phyloP scores from a whole-genome alignment of 2,888 invertebrate species.

The Candidula unifasciata region DNA sequence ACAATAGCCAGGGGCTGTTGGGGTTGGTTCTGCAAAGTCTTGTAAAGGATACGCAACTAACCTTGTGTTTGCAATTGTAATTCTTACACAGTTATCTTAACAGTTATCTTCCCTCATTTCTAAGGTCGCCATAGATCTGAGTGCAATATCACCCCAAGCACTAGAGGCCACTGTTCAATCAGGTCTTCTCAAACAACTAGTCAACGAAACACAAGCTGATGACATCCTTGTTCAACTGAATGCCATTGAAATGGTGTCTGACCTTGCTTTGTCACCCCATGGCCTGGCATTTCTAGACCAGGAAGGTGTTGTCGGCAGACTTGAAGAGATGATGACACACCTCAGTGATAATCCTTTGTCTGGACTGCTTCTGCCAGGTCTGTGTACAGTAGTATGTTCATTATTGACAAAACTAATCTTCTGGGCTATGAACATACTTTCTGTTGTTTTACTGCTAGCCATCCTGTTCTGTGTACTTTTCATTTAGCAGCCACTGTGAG shows the following conservation, averaged over 20 bases:
- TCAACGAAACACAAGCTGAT: constrained; percentile 83
- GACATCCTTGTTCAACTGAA: constrained; percentile 90
- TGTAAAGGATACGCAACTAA: no score
- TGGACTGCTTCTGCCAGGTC: constrained; percentile 83
- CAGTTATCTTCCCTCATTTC: constrained; percentile 61
- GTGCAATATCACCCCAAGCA: constrained; percentile 80
- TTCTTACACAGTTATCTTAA: no score
- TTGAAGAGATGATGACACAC: constrained; percentile 82
- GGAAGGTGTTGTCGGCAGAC: constrained; percentile 83
- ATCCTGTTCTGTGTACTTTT: no score
- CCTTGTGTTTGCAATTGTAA: no score
- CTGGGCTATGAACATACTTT: no score
- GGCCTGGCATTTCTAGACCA: constrained; percentile 86
- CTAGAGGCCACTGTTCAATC: constrained; percentile 82
- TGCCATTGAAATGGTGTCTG: constrained; percentile 87
- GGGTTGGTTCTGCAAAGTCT: no score
- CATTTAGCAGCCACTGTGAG: no score
- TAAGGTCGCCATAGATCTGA: constrained; percentile 82
- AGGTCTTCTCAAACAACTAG: constrained; percentile 84
- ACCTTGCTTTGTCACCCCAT: constrained; percentile 84
- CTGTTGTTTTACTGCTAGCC: no score
- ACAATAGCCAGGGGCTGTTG: no score
- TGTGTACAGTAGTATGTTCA: not conserved
- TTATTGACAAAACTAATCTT: not conserved
- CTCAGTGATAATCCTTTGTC: constrained; percentile 82